Evolutionary conservation across 2,113 vertebrate genomes (phyloP).

Genomic region (Hassar affinis): DNA sequence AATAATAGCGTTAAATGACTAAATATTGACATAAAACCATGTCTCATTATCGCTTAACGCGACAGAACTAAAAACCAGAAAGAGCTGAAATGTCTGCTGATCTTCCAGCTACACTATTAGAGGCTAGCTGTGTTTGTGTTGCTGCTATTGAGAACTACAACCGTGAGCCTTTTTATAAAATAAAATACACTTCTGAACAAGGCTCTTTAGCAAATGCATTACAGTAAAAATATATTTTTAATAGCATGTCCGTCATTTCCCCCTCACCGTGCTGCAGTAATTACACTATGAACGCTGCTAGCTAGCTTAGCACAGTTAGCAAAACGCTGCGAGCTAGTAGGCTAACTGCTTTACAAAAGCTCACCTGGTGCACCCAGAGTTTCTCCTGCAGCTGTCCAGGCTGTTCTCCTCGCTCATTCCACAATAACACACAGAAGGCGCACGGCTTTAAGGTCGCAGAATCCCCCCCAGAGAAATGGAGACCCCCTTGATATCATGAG

Average conservation of each 20-base stretch:
- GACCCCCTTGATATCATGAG: conserved; percentile 65
- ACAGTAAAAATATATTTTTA: neutral
- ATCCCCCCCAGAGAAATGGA: conserved; percentile 61
- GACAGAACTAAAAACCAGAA: neutral
- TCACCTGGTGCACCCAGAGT: conserved; percentile 80
- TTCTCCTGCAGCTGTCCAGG: conserved; percentile 76
- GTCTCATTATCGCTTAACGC: neutral
- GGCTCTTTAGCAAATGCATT: neutral
- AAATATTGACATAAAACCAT: neutral
- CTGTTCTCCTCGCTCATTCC: conserved; percentile 81
- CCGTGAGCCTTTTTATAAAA: neutral
- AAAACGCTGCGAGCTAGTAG: conserved; percentile 22
- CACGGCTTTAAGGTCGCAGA: conserved; percentile 65
- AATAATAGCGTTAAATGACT: neutral
- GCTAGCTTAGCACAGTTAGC: neutral
- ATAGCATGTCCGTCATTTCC: neutral
- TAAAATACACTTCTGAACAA: neutral
- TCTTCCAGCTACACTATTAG: neutral
- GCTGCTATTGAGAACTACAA: neutral
- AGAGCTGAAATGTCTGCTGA: neutral
- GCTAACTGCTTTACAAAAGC: neutral
- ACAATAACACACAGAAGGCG: conserved; percentile 69
- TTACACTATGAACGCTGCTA: neutral
- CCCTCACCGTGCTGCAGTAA: neutral
- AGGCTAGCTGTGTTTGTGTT: neutral